Conservation (phyloP, 2,797 vertebrate species). For the Pantherophis alleghaniensis region DNA sequence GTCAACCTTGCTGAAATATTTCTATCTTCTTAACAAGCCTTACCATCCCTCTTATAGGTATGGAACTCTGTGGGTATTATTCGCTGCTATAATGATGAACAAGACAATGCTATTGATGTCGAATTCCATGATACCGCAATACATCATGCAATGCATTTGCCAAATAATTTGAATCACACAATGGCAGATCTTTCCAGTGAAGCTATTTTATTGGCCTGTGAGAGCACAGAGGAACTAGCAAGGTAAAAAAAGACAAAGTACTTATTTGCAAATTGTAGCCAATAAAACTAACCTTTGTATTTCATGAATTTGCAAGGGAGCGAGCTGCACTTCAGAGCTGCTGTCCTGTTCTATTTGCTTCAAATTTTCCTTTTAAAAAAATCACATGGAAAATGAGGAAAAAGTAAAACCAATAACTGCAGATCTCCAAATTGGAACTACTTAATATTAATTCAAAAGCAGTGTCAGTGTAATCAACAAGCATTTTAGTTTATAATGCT, state of each 20-base stretch:
- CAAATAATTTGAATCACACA: conserved; percentile 86
- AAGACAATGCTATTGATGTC: conserved; percentile 92
- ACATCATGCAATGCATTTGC: conserved; percentile 92
- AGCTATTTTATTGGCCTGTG: conserved; percentile 88
- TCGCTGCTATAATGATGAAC: conserved; percentile 93
- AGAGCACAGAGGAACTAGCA: conserved; percentile 83
- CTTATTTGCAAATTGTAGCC: fast-evolving
- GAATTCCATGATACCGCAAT: conserved; percentile 93
- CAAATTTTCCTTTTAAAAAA: background rate
- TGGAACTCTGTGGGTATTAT: conserved; percentile 95
- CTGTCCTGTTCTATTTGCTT: too few relatives aligned
- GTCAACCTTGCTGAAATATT: background rate
- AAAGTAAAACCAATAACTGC: background rate
- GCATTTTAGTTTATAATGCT: background rate
- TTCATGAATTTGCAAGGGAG: background rate
- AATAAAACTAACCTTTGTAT: background rate
- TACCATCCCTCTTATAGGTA: conserved; percentile 69
- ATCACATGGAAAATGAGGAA: background rate
- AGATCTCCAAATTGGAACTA: background rate
- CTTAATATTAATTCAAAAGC: background rate
- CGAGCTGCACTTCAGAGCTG: background rate
- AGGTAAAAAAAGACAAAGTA: conserved; percentile 75
- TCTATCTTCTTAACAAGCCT: background rate
- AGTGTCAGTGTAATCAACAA: background rate
- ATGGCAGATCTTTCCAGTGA: conserved; percentile 89